Base-by-base conservation (phyloP, 2,888 invertebrate genomes). In the Amblyjoppa fuscipennis region DNA sequence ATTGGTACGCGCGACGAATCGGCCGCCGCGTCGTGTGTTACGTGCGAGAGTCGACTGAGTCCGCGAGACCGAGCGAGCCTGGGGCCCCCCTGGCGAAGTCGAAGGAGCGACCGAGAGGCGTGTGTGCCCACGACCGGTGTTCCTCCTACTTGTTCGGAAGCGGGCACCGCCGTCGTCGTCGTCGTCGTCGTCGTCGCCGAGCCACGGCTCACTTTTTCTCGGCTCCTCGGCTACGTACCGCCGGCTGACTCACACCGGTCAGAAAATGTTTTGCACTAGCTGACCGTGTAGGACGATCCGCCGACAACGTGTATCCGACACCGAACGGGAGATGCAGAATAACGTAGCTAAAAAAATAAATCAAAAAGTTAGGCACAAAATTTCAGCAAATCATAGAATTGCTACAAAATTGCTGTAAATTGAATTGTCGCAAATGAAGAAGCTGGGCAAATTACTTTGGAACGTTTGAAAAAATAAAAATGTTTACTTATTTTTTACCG, bases 121-220 rank as follows among this genome's bases (percentile, higher is more conserved):
- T 89, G 90, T 89, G 90, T 89, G 89, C 89, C 89, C 89, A 90
- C 89, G 88, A 89, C 87, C 88, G 85, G 86, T 87, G 88, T 89
- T 88, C 89, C 90, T 91, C 88, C 90, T 89, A 85, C 87, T 87
- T 87, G 84, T 86, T 87, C 87, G 81, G 87, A 86, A 87, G 87
- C 81, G 81, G 81, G 78, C 69, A 70, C 71, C 77, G 59, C 70
- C 81, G 70, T 61, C 69, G 73, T 75, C 64, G 49, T 61, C 70
- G 81, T 59, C 81, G 82, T 75, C 85, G 85, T 86, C 88, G 85
- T 71, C 84, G 11, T 49, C 41, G 31, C 66, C 61, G 77, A 45
- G 56, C 53, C 77, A 51, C 51, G 69, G 74, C 53, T 71, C 69
- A 41, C 20, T 38, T 41, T 13, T 13, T 45, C 45, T 13, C 45